Base-by-base conservation (phyloP, 2,113 vertebrate genomes). In the Romanogobio albipinnatus region DNA sequence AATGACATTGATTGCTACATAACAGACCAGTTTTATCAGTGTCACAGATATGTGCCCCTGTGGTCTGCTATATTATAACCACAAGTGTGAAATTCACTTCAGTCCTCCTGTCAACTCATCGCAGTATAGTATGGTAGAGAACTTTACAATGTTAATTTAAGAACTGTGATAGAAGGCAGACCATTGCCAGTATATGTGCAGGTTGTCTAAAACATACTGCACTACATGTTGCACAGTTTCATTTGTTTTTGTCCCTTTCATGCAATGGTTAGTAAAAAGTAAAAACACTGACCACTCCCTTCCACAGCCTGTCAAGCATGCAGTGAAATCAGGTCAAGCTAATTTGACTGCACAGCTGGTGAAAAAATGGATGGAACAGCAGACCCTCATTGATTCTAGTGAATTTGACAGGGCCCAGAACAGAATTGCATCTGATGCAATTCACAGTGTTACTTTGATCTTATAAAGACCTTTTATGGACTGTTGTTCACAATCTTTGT, bases 311-410 rank as follows among this genome's bases (percentile, higher is more conserved):
- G 11, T 77, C 76, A 79, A 47, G 36, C 58, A 45, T 62, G 36
- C 13, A 15, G 36, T 45, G 22, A 79, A 61, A 79, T 22, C 56
- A 79, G 56, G 56, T 79, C 76, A 79, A 43, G 56, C 19, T 8
- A 62, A 26, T 62, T 26, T 24, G 8, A 61, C 76, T 62, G 39
- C 22, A 77, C 33, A 14, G 19, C 17, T 0, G 5, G 26, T 39
- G 19, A 59, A 22, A 45, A 5, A 43, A 39, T 22, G 5, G 10
- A 43, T 17, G 11, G 22, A 45, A 11, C 17, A 77, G 33, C 59
- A 62, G 9, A 26, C n/a, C 5, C 8, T 68, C 73, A 29, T 22
- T 78, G 5, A 45, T 61, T 59, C 26, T 29, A 76, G 26, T n/a
- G 26, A 58, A 29, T n/a, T 56, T 36, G 74, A 76, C 51, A 70